phyloP scores from a whole-genome alignment of 2,888 invertebrate genomes.

The Scelioninae gen. 1 region DNA sequence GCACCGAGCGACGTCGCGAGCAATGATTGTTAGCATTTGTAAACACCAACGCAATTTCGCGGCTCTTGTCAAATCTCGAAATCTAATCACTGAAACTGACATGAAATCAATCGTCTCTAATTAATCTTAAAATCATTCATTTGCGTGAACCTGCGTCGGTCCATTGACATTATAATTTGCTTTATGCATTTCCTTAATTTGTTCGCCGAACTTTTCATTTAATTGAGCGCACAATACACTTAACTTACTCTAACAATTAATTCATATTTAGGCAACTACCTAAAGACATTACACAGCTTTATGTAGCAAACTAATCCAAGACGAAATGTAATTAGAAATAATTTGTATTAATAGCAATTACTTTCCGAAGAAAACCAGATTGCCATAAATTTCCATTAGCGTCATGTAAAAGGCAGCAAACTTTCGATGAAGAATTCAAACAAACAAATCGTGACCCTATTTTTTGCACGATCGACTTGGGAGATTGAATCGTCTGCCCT shows the following conservation, averaged over 20 bases:
- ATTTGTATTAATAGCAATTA: slow-evolving; percentile 14
- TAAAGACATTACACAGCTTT: slow-evolving; percentile 13
- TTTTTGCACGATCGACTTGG: too few species aligned
- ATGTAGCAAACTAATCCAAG: slow-evolving; percentile 10
- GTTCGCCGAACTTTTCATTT: background rate
- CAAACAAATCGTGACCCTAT: too few species aligned
- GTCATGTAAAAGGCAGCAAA: too few species aligned
- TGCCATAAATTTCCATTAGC: too few species aligned
- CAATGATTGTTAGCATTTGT: background rate
- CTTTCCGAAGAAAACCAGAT: background rate
- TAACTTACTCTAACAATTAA: slow-evolving; percentile 12
- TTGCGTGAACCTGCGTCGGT: background rate
- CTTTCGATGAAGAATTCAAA: too few species aligned
- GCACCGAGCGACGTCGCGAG: background rate
- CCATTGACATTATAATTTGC: slow-evolving; percentile 5
- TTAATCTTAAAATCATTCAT: background rate
- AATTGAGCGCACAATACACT: slow-evolving; percentile 5
- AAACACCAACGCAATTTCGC: background rate
- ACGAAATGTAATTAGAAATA: slow-evolving; percentile 12
- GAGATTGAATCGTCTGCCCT: too few species aligned
- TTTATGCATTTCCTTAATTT: slow-evolving; percentile 1
- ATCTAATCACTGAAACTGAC: slow-evolving; percentile 2
- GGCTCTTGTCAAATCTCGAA: background rate
- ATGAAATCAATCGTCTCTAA: slow-evolving; percentile 4
- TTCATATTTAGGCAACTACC: slow-evolving; percentile 5